Evolutionary conservation across 2,888 invertebrate species (phyloP).

Genomic region (Tinea trinotella): DNA sequence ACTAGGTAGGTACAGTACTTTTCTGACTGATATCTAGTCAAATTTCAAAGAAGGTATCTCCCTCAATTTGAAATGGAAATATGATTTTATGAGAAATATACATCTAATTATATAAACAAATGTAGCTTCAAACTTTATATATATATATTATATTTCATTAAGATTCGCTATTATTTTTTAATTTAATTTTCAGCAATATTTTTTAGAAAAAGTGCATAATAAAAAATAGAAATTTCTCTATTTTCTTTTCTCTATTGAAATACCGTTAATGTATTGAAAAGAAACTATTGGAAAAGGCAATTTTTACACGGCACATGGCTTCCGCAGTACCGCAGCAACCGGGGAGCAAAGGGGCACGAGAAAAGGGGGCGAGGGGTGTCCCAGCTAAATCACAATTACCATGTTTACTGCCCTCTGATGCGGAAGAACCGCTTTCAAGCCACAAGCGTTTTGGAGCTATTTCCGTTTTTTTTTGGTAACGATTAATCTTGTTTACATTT

Average conservation of each 20-base stretch:
- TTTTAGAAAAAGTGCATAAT: background rate
- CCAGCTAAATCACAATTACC: conserved; percentile 55
- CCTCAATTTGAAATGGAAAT: too few relatives aligned
- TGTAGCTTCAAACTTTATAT: background rate
- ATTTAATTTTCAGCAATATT: background rate
- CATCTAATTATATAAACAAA: background rate
- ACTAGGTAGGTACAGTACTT: too few relatives aligned
- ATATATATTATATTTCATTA: too few relatives aligned
- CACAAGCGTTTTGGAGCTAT: conserved; percentile 30
- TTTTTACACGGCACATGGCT: background rate
- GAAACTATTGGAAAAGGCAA: background rate
- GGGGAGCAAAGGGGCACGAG: conserved; percentile 20
- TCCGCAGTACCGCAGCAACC: conserved; percentile 18
- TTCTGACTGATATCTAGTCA: too few relatives aligned
- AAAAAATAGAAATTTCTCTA: background rate
- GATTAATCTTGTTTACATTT: conserved; percentile 21
- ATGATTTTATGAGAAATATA: background rate
- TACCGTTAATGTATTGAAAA: conserved; percentile 3
- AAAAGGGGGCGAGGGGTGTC: conserved; percentile 24
- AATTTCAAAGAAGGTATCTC: too few relatives aligned
- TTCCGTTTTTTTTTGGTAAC: conserved; percentile 27
- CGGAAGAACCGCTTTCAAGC: conserved; percentile 33
- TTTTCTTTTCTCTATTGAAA: background rate
- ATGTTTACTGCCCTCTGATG: conserved; percentile 41
- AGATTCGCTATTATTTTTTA: background rate